Evolutionary conservation across 1,140 invertebrate genomes (phyloP), one percentile per base, ranked within the genome.

Genomic region (Habropoda laboriosa): DNA sequence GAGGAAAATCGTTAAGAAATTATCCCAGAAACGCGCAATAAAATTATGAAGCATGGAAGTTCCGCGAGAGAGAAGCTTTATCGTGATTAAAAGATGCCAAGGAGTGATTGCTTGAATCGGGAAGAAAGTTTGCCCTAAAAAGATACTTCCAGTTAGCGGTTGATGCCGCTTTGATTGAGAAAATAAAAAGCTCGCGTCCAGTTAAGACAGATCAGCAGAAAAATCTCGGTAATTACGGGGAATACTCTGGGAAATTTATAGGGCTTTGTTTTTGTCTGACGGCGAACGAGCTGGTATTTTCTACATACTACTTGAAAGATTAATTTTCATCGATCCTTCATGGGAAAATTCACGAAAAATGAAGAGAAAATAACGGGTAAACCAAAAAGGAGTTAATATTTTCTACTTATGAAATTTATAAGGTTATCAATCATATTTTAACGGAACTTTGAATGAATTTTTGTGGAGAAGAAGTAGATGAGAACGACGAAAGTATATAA

Each of bases 11-110:
- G 24, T 40, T 51, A 51, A 8, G 57, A 53, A 55, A 68, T 76
- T 68, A 76, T 55, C 16, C 8, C 21, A 7, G 30, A 45, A 42
- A 38, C 45, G 42, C 0, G 53, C 45, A 78, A 78, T 71, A 71
- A 78, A 78, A 71, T 78, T 71, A 78, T 71, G 66, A 58, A 53
- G n/a, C 21, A 16, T 6, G 42, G 21, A 61, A 68, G 58, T 71
- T 78, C 21, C 42, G 16, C 0, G 35, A 35, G 40, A 13, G 16
- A 21, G 24, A 16, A 60, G 53, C 35, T 70, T 77, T 60, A 40
- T 35, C 42, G 64, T 77, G 66, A 71, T 77, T 77, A 71, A 77
- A 71, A 77, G 75, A 77, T 60, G 42, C 42, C 67, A 60, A 60
- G 42, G 40, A 47, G 24, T 18, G 66, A 77, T 77, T 40, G 66